Percentiles rank a stretch among this genome's conserved stretches.
phyloP scores from a whole-genome alignment of 2,113 vertebrate genomes.

The western clawed frog (Xenopus tropicalis) region UCB_Xtro_10.0 CM004443.2:145542501-145543000 shows the following conservation, averaged over 20 bases:
- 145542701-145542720: neutral
- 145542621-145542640: neutral
- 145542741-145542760: neutral
- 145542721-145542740: neutral
- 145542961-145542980: too few relatives aligned
- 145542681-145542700: neutral
- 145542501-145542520: conserved; percentile 64
- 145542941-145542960: too few relatives aligned
- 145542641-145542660: neutral
- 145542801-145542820: too few relatives aligned
- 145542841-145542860: too few relatives aligned
- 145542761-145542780: too few relatives aligned
- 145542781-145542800: too few relatives aligned
- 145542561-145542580: conserved; percentile 1
- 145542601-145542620: neutral
- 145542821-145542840: too few relatives aligned
- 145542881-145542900: too few relatives aligned
- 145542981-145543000: too few relatives aligned
- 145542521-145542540: conserved; percentile 68
- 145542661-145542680: neutral
- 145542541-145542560: conserved; percentile 10
- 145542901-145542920: too few relatives aligned
- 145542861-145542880: too few relatives aligned
- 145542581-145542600: neutral
- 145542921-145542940: too few relatives aligned